Conservation (phyloP, 2,888 invertebrate genomes). For the Siphlonurus alternatus region DNA sequence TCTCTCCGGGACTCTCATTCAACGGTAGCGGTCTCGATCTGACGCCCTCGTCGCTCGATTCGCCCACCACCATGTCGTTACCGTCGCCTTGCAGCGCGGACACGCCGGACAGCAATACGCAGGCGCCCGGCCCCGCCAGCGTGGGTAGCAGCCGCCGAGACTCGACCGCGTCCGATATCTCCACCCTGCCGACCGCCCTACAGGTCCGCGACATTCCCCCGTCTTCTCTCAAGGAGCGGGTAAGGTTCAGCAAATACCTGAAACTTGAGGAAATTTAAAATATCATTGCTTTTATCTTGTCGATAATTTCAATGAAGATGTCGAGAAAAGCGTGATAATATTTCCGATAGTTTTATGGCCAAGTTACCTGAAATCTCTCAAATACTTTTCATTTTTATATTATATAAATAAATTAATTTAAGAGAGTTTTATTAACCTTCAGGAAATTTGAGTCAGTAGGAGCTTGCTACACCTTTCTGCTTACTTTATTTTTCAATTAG, state of each 20-base stretch:
- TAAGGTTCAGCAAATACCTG: constrained; percentile 36
- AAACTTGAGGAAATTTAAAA: too few relatives aligned
- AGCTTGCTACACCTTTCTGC: not conserved
- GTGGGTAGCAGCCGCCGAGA: constrained; percentile 21
- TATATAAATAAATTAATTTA: not conserved
- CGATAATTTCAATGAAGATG: constrained; percentile 23
- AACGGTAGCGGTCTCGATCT: constrained; percentile 10
- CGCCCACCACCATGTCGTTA: constrained; percentile 61
- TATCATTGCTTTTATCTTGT: constrained; percentile 22
- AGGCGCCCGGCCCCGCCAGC: not conserved
- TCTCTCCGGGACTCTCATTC: constrained; percentile 21
- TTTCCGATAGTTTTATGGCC: not conserved
- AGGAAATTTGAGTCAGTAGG: not conserved
- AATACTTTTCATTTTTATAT: not conserved
- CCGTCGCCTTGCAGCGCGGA: constrained; percentile 61
- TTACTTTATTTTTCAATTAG: too few relatives aligned
- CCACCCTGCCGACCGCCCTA: not conserved
- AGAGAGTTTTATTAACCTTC: too few relatives aligned
- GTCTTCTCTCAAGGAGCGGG: constrained; percentile 44
- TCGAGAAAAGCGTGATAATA: not conserved
- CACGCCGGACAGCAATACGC: not conserved
- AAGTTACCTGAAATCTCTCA: not conserved
- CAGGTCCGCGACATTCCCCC: constrained; percentile 34
- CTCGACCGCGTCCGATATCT: constrained; percentile 6
- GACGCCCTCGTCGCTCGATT: constrained; percentile 30